These are phyloP conservation scores for Dinomys branickii DNA, from an alignment of 2,113 vertebrate genomes.

Conservation along the genomic window DNA sequence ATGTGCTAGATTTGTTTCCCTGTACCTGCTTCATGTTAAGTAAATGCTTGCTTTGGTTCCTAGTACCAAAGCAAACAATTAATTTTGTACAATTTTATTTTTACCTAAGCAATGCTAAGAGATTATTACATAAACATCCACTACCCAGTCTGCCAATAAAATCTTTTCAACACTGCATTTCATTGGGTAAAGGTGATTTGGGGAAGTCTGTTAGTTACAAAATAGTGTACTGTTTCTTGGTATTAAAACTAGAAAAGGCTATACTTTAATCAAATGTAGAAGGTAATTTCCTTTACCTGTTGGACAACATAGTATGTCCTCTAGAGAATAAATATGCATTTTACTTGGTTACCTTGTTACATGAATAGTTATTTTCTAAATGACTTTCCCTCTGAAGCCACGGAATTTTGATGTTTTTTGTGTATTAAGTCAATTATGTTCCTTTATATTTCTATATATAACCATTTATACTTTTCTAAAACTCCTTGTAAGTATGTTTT, in stretches of 20 bases:
- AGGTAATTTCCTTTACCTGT: background rate
- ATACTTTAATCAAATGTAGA: background rate
- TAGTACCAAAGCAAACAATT: background rate
- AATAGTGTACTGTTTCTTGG: background rate
- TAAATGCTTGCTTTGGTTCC: background rate
- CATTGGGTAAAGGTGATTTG: background rate
- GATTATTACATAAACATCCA: background rate
- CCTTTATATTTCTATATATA: background rate
- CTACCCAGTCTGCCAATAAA: background rate
- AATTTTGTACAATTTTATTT: background rate
- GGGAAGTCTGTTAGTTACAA: background rate
- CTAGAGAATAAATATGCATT: background rate
- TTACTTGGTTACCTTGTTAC: background rate
- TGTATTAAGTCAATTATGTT: background rate
- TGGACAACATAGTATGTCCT: background rate
- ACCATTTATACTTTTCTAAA: background rate
- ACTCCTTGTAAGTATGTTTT: background rate
- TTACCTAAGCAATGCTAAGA: background rate
- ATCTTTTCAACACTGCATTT: background rate
- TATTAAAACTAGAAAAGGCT: background rate
- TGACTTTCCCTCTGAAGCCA: background rate
- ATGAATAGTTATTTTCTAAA: constrained; percentile 10
- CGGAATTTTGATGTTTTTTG: constrained; percentile 2
- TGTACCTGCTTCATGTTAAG: background rate
- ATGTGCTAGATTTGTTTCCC: too few relatives aligned